Base-by-base conservation (phyloP, 1,140 invertebrate species). In the Drosophila mayri region DNA sequence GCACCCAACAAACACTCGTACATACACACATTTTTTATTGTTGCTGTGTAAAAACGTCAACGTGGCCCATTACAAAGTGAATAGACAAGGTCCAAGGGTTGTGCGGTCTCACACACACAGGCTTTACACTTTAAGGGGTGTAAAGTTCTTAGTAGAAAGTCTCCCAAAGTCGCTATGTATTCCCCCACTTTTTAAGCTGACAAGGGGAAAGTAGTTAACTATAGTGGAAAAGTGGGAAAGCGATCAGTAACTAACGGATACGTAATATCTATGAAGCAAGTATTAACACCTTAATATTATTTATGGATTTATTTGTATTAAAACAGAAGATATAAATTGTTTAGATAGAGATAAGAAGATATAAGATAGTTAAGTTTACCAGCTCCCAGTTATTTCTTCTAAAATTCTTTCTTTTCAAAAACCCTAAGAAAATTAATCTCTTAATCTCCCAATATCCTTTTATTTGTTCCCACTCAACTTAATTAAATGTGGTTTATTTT, bases 31-130 rank as follows among this genome's bases (percentile, higher is more conserved):
- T 38, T 44, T 68, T 35, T 52, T 67, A 50, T 68, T 75, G 71
- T 57, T 38, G 61, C 68, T 68, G 75, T 68, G 62, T 65, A 75
- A 63, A 78, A 78, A 71, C 46, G 68, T 74, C 79, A 81, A 58
- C 74, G 60, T 75, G 54, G 72, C 59, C 79, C 76, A 84, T 84
- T 84, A 80, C 62, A 84, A 84, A 76, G 76, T 80, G 76, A 84
- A 84, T 61, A 76, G 52, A 76, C 61, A 70, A 67, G 66, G 63
- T 61, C 71, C 47, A 58, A 54, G 76, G 58, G 63, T 65, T 81
- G 60, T 81, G 60, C 43, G 65, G 61, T 38, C 35, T 35, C 50
- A 46, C 18, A 28, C 50, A 47, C 44, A 46, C 9, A 43, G 20
- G 12, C 43, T 46, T 46, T 22, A 3, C 20, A 25, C 64, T 68